These are phyloP conservation scores for Trypoxylon attenuatum DNA, from an alignment of 2,888 invertebrate species.

Conservation along the genomic window DNA sequence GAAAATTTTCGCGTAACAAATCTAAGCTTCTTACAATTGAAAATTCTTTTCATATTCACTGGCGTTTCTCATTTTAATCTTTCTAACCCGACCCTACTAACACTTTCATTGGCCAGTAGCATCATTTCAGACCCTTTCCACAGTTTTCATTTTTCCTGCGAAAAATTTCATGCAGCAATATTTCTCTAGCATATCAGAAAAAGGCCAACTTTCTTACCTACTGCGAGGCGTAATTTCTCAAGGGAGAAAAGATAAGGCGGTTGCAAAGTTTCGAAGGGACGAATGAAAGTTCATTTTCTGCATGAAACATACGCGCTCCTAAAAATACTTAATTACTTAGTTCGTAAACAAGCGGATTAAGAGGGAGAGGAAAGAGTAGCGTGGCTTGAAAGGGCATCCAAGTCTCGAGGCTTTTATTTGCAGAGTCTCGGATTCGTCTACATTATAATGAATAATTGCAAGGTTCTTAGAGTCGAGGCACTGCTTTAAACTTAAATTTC, in stretches of 20 bases:
- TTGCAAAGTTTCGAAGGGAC: not conserved
- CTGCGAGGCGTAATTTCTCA: slow-evolving; percentile 33
- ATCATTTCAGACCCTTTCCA: no score
- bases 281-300: slow-evolving; percentile 23
- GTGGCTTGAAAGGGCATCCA: not conserved
- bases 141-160: no score
- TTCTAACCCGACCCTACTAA: no score
- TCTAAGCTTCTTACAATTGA: no score
- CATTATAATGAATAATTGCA: no score
- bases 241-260: slow-evolving; percentile 21
- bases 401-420: not conserved
- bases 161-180: no score
- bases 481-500: no score
- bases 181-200: no score
- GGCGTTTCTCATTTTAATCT: no score
- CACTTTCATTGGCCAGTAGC: not conserved
- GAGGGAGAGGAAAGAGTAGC: not conserved
- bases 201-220: slow-evolving; percentile 21
- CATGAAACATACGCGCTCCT: slow-evolving; percentile 8
- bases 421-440: not conserved
- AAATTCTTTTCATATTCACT: no score
- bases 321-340: slow-evolving; percentile 23
- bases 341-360: not conserved
- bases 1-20: no score
- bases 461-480: no score